Evolutionary conservation across 1,140 invertebrate species (phyloP), one percentile per base, ranked within the genome.

Genomic region (Bombus superbus): DNA sequence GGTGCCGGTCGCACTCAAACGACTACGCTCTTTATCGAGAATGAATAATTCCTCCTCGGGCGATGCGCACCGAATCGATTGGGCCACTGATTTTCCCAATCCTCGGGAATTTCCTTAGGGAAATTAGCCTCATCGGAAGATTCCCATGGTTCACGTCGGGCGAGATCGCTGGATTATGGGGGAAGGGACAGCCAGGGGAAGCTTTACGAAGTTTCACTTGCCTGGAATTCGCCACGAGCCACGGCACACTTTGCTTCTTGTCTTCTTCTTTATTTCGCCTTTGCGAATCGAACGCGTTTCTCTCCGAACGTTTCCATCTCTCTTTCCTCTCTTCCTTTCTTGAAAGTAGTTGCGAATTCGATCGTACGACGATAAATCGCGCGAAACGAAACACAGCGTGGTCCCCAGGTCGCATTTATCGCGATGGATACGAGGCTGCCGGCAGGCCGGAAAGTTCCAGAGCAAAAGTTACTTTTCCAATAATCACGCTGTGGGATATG

Each of bases 91-190:
- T 90, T 91, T 91, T 90, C 87, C 85, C 85, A 91, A 91, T 91
- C 89, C 88, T 79, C 83, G 81, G 90, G 88, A 91, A 91, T 91
- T 91, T 91, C 90, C 90, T 91, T 90, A 88, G 90, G 90, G 89
- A 91, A 91, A 91, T 91, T 91, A 91, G 90, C 78, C 85, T 91
- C 89, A 91, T 91, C 87, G 89, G 89, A 90, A 91, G 90, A 91
- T 91, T 91, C 89, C 84, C 90, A 90, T 90, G 90, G 89, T 89
- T 91, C 84, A 72, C 89, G 89, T 90, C 89, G 85, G 68, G 84
- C 89, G 71, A 85, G 85, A 90, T 90, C 90, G 90, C 69, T 53
- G 89, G 85, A 91, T 91, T 90, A 91, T 90, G 84, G 87, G 38
- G 62, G 8, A 25, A 40, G 35, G 40, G 22, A 13, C 35, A 22